Percentiles rank a stretch among this genome's conserved stretches.
Conservation (phyloP, 2,888 invertebrate genomes). For the Orchesella flavescens region DNA sequence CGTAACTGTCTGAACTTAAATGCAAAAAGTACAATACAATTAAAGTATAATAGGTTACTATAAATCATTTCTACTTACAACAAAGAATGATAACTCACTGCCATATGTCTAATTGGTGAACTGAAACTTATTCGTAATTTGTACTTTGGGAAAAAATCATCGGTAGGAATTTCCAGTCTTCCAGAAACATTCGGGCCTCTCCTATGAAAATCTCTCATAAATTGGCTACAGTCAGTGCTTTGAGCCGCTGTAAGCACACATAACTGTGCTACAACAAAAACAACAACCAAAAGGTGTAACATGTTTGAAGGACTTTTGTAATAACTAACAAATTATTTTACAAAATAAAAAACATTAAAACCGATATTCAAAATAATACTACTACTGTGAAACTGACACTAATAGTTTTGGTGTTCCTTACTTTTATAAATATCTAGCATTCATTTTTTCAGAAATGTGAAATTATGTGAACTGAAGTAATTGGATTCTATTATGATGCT, state of each 20-base stretch:
- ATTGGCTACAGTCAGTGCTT: conserved; percentile 49
- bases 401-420: too few relatives aligned
- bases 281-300: too few relatives aligned
- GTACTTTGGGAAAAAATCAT: conserved; percentile 53
- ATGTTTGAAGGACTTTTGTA: too few relatives aligned
- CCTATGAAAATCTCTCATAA: conserved; percentile 55
- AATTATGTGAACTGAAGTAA: too few relatives aligned
- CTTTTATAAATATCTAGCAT: too few relatives aligned
- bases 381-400: too few relatives aligned
- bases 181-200: conserved; percentile 56
- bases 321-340: too few relatives aligned
- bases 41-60: background rate
- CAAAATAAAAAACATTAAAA: too few relatives aligned
- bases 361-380: too few relatives aligned
- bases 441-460: too few relatives aligned
- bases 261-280: too few relatives aligned
- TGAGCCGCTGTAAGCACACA: background rate
- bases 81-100: conserved; percentile 46
- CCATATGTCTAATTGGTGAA: conserved; percentile 58
- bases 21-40: background rate
- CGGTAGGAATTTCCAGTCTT: conserved; percentile 64
- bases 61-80: background rate
- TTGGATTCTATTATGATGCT: too few relatives aligned
- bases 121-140: conserved; percentile 60
- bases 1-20: conserved; percentile 57